Evolutionary conservation across 1,140 invertebrate genomes (phyloP).

Genomic region (Oncopeltus fasciatus): DNA sequence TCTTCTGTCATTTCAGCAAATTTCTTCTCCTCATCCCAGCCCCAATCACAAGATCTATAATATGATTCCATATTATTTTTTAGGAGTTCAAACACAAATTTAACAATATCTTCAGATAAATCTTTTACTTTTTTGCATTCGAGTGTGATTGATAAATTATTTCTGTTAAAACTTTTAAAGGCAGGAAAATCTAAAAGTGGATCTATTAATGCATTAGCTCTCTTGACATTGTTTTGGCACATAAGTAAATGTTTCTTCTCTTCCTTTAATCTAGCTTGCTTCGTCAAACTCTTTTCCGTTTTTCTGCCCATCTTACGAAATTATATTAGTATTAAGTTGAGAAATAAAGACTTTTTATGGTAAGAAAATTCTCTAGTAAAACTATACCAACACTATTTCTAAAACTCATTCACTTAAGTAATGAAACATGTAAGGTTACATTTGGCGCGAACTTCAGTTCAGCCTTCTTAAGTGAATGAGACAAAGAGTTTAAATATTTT

Average conservation of each 20-base stretch:
- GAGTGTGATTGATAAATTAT: neutral
- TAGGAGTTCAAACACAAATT: slow-evolving; percentile 41
- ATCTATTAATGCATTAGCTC: slow-evolving; percentile 11
- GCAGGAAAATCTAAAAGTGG: slow-evolving; percentile 12
- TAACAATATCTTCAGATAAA: slow-evolving; percentile 10
- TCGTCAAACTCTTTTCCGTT: slow-evolving; percentile 5
- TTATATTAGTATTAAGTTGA: no score
- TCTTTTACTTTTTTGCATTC: slow-evolving; percentile 8
- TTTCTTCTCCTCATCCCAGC: slow-evolving; percentile 57
- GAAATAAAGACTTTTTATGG: no score
- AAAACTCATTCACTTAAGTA: no score
- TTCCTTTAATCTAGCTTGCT: slow-evolving; percentile 11
- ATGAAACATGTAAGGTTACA: no score
- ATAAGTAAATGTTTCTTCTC: slow-evolving; percentile 13
- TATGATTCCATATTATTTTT: slow-evolving; percentile 44
- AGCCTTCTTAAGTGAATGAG: no score
- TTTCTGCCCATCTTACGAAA: slow-evolving; percentile 11
- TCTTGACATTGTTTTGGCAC: slow-evolving; percentile 7
- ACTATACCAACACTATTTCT: no score
- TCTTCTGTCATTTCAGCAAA: slow-evolving; percentile 54
- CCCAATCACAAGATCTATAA: slow-evolving; percentile 53
- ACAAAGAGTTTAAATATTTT: no score
- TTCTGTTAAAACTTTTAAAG: slow-evolving; percentile 6
- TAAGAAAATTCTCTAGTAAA: no score
- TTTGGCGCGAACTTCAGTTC: no score